phyloP scores from a whole-genome alignment of 2,888 invertebrate species.

The Eupithecia pulchellata region DNA sequence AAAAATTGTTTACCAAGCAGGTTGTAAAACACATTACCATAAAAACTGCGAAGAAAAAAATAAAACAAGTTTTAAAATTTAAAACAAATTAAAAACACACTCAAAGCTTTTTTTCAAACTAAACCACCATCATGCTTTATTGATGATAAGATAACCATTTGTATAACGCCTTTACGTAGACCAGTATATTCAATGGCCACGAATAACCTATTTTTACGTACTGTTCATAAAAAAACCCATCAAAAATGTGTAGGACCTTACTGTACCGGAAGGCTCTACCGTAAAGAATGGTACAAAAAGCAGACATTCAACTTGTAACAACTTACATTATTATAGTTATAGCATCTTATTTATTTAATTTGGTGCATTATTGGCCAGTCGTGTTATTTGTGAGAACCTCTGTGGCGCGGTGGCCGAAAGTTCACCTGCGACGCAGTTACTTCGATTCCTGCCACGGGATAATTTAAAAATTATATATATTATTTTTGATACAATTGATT shows the following conservation, averaged over 20 bases:
- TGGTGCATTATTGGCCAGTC: not conserved
- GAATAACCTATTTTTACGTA: not conserved
- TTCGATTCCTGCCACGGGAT: too few relatives aligned
- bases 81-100: not conserved
- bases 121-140: constrained; percentile 1
- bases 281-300: not conserved
- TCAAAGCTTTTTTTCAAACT: not conserved
- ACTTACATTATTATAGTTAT: not conserved
- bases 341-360: not conserved
- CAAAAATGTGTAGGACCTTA: not conserved
- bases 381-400: too few relatives aligned
- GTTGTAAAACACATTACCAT: not conserved
- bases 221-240: constrained; percentile 1
- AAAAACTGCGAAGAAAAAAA: not conserved
- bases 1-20: not conserved
- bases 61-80: not conserved
- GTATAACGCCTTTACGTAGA: not conserved
- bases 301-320: not conserved
- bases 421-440: too few relatives aligned
- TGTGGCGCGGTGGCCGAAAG: too few relatives aligned
- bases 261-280: not conserved
- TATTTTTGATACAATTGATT: too few relatives aligned
- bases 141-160: not conserved
- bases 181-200: not conserved
- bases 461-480: too few relatives aligned